Evolutionary conservation across 2,888 invertebrate species (phyloP), one percentile per base, ranked within the genome.

Genomic region (Enchytraeus crypticus): DNA sequence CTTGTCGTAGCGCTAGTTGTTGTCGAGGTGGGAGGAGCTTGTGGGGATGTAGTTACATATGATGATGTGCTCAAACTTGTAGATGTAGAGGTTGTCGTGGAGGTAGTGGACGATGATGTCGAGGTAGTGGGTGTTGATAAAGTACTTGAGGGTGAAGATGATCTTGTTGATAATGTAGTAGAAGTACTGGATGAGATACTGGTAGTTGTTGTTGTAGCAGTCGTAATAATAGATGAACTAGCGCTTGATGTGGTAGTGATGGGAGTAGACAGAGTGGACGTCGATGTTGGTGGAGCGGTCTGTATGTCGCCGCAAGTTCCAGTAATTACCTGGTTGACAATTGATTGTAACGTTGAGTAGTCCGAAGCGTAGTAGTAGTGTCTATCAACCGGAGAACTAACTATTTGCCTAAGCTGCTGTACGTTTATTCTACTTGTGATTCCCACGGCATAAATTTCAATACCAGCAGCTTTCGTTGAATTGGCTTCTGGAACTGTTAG

Each of bases 401-500:
- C 54, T 33, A 60, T 54, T 11, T 26, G 4, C n/a, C 33, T 54
- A 11, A 60, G 38, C 30, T 60, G 60, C 2, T 38, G 14, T 30
- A 47, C 60, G 29, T 60, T 55, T 5, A 60, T 54, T 30, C 55
- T 34, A 18, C 34, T 55, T 30, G 60, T 60, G 18, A 65, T 54
- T 21, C 65, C 65, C 29, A 65, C 57, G 3, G 63, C 43, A 18
- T 57, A 54, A 32, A 65, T 51, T 0, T 33, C 47, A 33, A 65
- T 46, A n/a, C 64, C 64, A 0, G 23, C 30, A 14, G 23, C 46
- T 27, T 61, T 59, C 2, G 60, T 46, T 2, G 14, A 23, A 23
- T 27, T 30, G 2, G 65, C 65, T 61, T 64, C 60, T 5, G 21
- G 18, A 43, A 61, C 23, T 5, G 65, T 62, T 32, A 26, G n/a